A percentile compares a stretch with the other conserved stretches of the same genome.
Conservation (phyloP, 2,888 invertebrate species). For the Ectemnius cavifrons region DNA sequence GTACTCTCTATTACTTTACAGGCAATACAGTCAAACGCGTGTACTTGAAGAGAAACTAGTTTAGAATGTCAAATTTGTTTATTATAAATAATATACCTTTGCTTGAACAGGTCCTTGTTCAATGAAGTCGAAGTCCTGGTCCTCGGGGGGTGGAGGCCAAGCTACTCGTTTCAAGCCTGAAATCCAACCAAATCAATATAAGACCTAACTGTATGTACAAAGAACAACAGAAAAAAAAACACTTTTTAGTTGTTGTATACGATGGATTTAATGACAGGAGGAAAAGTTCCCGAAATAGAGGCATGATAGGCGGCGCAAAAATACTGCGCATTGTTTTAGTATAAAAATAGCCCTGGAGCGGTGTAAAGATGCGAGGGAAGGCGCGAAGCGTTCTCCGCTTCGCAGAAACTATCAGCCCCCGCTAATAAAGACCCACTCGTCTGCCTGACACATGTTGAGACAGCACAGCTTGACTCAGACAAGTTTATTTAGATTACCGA, state of each 20-base stretch:
- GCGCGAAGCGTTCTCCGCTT: too few species aligned
- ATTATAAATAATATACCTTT: slow-evolving; percentile 79
- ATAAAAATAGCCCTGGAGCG: too few species aligned
- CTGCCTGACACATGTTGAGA: slow-evolving; percentile 13
- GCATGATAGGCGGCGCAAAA: too few species aligned
- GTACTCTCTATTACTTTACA: background rate
- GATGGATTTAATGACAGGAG: background rate
- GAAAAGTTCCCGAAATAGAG: too few species aligned
- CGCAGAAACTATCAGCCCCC: too few species aligned
- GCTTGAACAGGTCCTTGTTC: slow-evolving; percentile 80
- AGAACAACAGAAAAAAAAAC: slow-evolving; percentile 39
- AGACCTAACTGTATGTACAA: slow-evolving; percentile 34
- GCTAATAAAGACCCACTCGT: slow-evolving; percentile 15
- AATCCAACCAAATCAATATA: slow-evolving; percentile 66
- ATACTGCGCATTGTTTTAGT: too few species aligned
- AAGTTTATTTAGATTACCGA: slow-evolving; percentile 40
- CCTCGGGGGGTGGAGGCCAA: slow-evolving; percentile 89
- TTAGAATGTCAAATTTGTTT: background rate
- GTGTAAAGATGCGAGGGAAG: too few species aligned
- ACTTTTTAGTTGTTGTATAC: background rate
- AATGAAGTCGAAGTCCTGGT: slow-evolving; percentile 82
- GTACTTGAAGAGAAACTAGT: background rate
- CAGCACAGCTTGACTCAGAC: slow-evolving; percentile 29
- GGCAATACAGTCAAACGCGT: slow-evolving; percentile 17
- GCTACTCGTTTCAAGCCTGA: slow-evolving; percentile 91